Conservation (phyloP, 2,888 invertebrate species). For the Nesidiocoris tenuis region DNA sequence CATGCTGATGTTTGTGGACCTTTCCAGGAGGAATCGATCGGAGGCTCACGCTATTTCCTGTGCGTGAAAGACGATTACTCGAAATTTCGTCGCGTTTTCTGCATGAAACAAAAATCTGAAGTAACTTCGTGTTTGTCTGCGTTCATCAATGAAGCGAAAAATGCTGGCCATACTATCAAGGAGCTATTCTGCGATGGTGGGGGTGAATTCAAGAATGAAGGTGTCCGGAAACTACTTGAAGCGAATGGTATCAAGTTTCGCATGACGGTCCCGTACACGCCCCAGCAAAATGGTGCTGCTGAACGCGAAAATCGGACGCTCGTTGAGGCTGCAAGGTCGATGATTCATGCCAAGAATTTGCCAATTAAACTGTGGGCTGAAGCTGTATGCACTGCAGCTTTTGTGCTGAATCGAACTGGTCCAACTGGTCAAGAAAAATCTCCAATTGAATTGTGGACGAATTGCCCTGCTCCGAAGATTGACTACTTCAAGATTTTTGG, state of each 20-base stretch:
- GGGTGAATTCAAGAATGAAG: slow-evolving; percentile 7
- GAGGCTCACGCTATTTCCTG: background rate
- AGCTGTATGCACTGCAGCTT: slow-evolving; percentile 5
- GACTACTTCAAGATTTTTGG: background rate
- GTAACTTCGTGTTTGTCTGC: background rate
- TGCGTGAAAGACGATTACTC: slow-evolving; percentile 21
- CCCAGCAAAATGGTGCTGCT: slow-evolving; percentile 1
- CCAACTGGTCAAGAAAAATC: slow-evolving; percentile 10
- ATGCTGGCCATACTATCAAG: background rate
- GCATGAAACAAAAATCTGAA: slow-evolving; percentile 12
- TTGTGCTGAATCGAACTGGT: slow-evolving; percentile 2
- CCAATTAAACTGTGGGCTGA: slow-evolving; percentile 15
- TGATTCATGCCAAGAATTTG: slow-evolving; percentile 7
- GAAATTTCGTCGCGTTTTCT: slow-evolving; percentile 4
- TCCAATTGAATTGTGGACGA: background rate
- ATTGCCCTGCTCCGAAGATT: background rate
- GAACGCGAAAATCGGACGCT: slow-evolving; percentile 12
- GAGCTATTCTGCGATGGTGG: slow-evolving; percentile 4
- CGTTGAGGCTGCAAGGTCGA: slow-evolving; percentile 12
- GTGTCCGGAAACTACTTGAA: background rate
- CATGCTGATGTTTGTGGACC: slow-evolving; percentile 20
- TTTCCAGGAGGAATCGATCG: slow-evolving; percentile 2
- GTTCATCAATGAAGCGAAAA: slow-evolving; percentile 11
- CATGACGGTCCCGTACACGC: slow-evolving; percentile 1
- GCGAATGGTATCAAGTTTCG: background rate